Percentiles rank a stretch among this genome's conserved stretches.
These are phyloP conservation scores for Clarias batrachus DNA, from an alignment of 2,113 vertebrate genomes.

Conservation along the genomic window DNA sequence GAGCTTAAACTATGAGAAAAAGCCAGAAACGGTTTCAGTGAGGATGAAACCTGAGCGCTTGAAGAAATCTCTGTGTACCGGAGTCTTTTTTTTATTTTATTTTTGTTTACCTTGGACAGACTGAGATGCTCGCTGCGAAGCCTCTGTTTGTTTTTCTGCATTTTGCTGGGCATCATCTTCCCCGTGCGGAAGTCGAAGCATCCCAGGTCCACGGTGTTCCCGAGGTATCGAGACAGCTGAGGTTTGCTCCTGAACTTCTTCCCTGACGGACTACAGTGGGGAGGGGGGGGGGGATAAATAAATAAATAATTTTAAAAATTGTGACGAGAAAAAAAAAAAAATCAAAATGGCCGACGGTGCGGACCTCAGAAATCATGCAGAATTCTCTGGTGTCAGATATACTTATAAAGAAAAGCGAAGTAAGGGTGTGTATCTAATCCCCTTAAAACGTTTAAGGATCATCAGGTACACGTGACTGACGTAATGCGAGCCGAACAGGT, in stretches of 20 bases:
- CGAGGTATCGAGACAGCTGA: slow-evolving; percentile 83
- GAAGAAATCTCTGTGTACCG: background rate
- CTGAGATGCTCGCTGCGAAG: slow-evolving; percentile 80
- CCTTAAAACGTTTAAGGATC: background rate
- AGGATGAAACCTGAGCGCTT: background rate
- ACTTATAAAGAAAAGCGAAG: background rate
- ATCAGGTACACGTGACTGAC: background rate
- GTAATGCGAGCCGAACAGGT: background rate
- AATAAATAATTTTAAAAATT: background rate
- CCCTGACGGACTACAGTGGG: slow-evolving; percentile 77
- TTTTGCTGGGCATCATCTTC: slow-evolving; percentile 88
- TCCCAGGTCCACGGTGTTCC: slow-evolving; percentile 83
- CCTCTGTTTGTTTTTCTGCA: slow-evolving; percentile 87
- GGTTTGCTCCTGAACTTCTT: slow-evolving; percentile 89
- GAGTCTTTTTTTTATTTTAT: too few relatives aligned
- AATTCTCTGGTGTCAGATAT: background rate
- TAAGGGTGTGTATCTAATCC: background rate
- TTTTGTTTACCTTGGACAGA: slow-evolving; percentile 75
- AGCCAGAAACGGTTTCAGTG: background rate
- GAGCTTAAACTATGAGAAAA: background rate
- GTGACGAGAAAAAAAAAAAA: background rate
- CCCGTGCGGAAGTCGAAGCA: slow-evolving; percentile 88
- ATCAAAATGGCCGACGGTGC: background rate
- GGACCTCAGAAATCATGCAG: background rate
- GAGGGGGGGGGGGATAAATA: background rate